A percentile compares a stretch with the other conserved stretches of the same genome.
Conservation (phyloP, 1,140 invertebrate species). For the Chrysopa pallens region DNA sequence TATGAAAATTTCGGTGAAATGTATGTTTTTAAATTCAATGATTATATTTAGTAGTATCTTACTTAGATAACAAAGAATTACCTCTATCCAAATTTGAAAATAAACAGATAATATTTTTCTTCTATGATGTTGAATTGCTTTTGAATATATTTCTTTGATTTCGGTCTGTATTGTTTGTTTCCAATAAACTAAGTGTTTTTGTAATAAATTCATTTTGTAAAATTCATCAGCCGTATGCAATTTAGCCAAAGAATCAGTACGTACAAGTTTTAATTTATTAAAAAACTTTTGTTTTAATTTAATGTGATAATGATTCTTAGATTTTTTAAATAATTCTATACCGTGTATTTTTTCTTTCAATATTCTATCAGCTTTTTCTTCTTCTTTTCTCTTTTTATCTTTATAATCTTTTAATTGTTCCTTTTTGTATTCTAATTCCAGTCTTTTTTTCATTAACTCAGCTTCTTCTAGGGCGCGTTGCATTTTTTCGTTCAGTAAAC, state of each 20-base stretch:
- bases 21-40: conserved; percentile 13
- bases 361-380: conserved; percentile 31
- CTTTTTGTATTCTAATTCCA: conserved; percentile 39
- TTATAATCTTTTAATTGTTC: conserved; percentile 33
- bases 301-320: conserved; percentile 34
- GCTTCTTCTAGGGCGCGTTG: conserved; percentile 29
- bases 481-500: conserved; percentile 35
- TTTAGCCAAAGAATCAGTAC: conserved; percentile 28
- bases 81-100: too few species aligned
- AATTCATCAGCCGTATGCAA: conserved; percentile 24
- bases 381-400: conserved; percentile 34
- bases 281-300: conserved; percentile 30
- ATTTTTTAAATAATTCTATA: conserved; percentile 30
- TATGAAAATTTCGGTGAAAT: too few species aligned
- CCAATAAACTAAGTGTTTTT: too few species aligned
- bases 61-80: conserved; percentile 25
- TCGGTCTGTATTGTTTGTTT: too few species aligned
- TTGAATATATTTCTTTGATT: too few species aligned
- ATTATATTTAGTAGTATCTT: conserved; percentile 21
- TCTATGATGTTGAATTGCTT: too few species aligned
- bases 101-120: too few species aligned
- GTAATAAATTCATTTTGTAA: conserved; percentile 19
- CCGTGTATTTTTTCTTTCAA: conserved; percentile 29
- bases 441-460: conserved; percentile 24
- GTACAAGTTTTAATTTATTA: conserved; percentile 25